Conservation (phyloP, 2,888 invertebrate genomes). For the Ernsta delagoae region DNA sequence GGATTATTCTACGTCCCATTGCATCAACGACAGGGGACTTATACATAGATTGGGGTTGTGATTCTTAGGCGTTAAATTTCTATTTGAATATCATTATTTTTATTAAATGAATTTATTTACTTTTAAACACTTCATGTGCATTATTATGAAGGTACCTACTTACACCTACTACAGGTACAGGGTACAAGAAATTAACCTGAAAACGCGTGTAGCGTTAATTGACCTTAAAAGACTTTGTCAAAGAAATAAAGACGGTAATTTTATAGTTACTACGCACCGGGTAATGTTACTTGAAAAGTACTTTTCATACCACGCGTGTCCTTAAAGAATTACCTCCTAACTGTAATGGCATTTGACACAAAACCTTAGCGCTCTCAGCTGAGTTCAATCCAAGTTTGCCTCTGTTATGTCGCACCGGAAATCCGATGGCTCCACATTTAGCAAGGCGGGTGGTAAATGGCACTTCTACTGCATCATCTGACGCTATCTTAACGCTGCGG, state of each 20-base stretch:
- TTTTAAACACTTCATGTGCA: too few relatives aligned
- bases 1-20: too few relatives aligned
- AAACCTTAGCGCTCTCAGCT: not conserved
- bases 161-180: too few relatives aligned
- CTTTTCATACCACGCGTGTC: not conserved
- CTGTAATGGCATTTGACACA: not conserved
- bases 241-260: not conserved
- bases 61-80: too few relatives aligned
- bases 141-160: too few relatives aligned
- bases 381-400: not conserved
- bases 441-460: too few relatives aligned
- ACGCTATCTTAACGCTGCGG: slow-evolving; percentile 12
- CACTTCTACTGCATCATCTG: slow-evolving; percentile 23
- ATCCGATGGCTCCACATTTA: not conserved
- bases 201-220: not conserved
- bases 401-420: not conserved
- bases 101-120: too few relatives aligned
- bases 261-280: not conserved
- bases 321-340: not conserved
- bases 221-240: not conserved
- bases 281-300: not conserved
- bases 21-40: too few relatives aligned
- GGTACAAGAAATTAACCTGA: too few relatives aligned
- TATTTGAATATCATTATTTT: too few relatives aligned
- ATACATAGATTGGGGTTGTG: too few relatives aligned